Evolutionary conservation across 2,888 invertebrate species (phyloP).

Genomic region (Acleris sparsana): DNA sequence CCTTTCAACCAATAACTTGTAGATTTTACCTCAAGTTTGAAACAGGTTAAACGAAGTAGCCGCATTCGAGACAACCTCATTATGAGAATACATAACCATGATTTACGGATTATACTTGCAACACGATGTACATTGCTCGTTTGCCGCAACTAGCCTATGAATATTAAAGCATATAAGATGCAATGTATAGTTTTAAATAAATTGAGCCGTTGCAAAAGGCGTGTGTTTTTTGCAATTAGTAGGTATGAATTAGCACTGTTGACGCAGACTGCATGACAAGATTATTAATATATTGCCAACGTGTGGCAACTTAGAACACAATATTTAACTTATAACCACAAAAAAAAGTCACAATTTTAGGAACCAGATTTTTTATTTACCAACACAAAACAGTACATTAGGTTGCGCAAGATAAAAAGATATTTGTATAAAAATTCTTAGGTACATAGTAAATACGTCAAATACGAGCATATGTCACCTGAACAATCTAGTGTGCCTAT

Average conservation of each 20-base stretch:
- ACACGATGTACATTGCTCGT: conserved; percentile 12
- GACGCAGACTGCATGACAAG: conserved; percentile 13
- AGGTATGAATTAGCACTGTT: conserved; percentile 8
- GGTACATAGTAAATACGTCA: too few species aligned
- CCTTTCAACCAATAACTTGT: conserved; percentile 14
- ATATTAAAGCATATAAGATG: conserved; percentile 27
- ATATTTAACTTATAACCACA: too few species aligned
- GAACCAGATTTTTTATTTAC: too few species aligned
- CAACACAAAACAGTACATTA: too few species aligned
- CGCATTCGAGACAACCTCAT: conserved; percentile 22
- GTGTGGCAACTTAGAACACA: not conserved
- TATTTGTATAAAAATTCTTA: too few species aligned
- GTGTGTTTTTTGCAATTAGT: conserved; percentile 27
- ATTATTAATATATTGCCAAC: not conserved
- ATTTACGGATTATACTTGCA: conserved; percentile 14
- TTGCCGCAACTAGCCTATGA: conserved; percentile 15
- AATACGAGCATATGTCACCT: too few species aligned
- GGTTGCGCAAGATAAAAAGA: too few species aligned
- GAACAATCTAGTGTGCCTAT: not conserved
- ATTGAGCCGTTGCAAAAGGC: conserved; percentile 2
- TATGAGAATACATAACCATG: conserved; percentile 14
- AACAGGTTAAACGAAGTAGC: conserved; percentile 21
- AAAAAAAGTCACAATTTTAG: too few species aligned
- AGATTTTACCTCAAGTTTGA: conserved; percentile 17
- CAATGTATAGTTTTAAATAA: conserved; percentile 32